Conservation (phyloP, 1,140 invertebrate genomes). For the Drosophila pseudoobscura region DNA sequence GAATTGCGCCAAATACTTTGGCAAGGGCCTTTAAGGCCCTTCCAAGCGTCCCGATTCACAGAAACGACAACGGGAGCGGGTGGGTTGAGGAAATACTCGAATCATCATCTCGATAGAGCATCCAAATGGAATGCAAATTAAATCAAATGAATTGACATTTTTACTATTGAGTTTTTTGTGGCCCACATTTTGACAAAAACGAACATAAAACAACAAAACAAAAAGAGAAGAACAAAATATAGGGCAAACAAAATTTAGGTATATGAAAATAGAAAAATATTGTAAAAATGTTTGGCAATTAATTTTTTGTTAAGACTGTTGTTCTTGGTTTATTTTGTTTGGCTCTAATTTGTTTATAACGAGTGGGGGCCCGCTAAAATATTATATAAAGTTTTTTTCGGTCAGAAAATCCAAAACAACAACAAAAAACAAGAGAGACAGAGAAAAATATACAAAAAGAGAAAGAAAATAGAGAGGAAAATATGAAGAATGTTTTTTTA, state of each 20-base stretch:
- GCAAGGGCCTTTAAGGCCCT: conserved; percentile 47
- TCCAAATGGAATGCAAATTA: conserved; percentile 32
- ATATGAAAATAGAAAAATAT: background rate
- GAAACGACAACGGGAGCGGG: background rate
- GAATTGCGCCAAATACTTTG: conserved; percentile 75
- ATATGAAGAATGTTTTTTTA: conserved; percentile 34
- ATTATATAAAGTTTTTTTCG: conserved; percentile 36
- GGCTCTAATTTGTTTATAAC: conserved; percentile 33
- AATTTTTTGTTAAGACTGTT: conserved; percentile 29
- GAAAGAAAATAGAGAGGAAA: background rate
- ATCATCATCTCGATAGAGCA: conserved; percentile 9
- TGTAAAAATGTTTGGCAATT: conserved; percentile 64
- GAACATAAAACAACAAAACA: background rate
- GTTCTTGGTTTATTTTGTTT: conserved; percentile 2
- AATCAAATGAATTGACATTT: conserved; percentile 26
- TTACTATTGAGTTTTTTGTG: conserved; percentile 14
- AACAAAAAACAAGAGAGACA: background rate
- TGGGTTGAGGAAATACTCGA: conserved; percentile 9
- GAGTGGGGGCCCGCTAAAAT: conserved; percentile 20
- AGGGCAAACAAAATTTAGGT: no score
- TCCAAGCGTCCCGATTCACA: conserved; percentile 8
- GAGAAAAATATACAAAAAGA: background rate
- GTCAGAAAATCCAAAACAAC: conserved; percentile 1
- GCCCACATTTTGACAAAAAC: conserved; percentile 26
- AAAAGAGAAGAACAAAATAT: conserved; percentile 1